Evolutionary conservation across 2,113 vertebrate genomes (phyloP).

Genomic region (Abramis brama): DNA sequence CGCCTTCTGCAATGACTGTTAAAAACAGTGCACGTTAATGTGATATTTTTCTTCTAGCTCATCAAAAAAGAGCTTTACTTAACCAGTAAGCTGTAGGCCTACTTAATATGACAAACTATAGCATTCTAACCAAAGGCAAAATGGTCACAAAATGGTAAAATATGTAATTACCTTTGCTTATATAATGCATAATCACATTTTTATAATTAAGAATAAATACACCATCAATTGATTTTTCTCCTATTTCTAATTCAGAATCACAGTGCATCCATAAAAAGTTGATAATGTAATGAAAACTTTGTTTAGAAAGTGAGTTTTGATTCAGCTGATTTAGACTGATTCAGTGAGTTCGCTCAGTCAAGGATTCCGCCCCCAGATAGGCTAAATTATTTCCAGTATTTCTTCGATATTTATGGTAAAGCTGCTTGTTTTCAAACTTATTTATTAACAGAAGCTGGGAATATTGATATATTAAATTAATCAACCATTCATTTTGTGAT

Average conservation of each 20-base stretch:
- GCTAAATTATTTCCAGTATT: not conserved
- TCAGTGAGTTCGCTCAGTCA: too few species aligned
- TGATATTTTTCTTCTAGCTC: not conserved
- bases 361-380: not conserved
- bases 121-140: not conserved
- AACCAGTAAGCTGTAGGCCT: not conserved
- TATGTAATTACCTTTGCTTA: not conserved
- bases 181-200: not conserved
- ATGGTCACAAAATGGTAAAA: not conserved
- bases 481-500: not conserved
- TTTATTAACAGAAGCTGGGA: not conserved
- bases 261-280: not conserved
- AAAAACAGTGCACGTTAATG: not conserved
- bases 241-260: not conserved
- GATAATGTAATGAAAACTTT: not conserved
- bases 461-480: not conserved
- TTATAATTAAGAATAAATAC: not conserved
- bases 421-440: not conserved
- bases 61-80: not conserved
- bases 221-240: not conserved
- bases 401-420: not conserved
- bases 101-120: not conserved
- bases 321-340: too few species aligned
- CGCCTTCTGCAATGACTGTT: not conserved
- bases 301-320: not conserved